Conservation (phyloP, 2,888 invertebrate genomes). For the Heteropelma amictum region DNA sequence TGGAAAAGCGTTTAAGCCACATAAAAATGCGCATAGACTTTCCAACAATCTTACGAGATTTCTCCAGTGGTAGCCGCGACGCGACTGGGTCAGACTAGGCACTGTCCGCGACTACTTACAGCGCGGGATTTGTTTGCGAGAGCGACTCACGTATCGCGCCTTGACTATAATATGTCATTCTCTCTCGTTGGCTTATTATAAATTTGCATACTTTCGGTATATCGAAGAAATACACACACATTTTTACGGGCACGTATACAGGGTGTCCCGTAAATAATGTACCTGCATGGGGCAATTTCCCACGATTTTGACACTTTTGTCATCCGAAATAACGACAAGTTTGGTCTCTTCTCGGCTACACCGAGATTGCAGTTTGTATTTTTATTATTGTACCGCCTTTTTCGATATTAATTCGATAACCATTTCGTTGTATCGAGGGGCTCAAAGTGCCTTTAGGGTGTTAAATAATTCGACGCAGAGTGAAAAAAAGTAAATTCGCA, state of each 20-base stretch:
- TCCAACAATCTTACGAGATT: slow-evolving; percentile 62
- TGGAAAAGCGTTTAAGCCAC: slow-evolving; percentile 19
- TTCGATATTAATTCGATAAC: no score
- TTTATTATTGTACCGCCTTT: no score
- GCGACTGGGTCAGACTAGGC: slow-evolving; percentile 62
- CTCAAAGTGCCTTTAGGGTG: no score
- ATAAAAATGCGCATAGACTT: slow-evolving; percentile 43
- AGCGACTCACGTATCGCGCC: slow-evolving; percentile 5
- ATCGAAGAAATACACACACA: background rate
- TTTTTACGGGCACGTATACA: background rate
- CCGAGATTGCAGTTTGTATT: no score
- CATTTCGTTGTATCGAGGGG: no score
- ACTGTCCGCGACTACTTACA: slow-evolving; percentile 33
- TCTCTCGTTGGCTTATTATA: background rate
- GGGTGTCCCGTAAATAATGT: no score
- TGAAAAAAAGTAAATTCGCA: background rate
- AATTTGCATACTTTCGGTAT: background rate
- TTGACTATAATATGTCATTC: slow-evolving; percentile 18
- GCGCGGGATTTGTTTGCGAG: slow-evolving; percentile 2
- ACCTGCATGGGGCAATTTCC: no score
- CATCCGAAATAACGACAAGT: no score
- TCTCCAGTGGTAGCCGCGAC: slow-evolving; percentile 62
- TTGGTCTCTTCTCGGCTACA: no score
- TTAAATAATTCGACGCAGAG: background rate
- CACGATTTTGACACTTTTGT: no score